Evolutionary conservation across 2,888 invertebrate species (phyloP).

Genomic region (Drosophila bunnanda): DNA sequence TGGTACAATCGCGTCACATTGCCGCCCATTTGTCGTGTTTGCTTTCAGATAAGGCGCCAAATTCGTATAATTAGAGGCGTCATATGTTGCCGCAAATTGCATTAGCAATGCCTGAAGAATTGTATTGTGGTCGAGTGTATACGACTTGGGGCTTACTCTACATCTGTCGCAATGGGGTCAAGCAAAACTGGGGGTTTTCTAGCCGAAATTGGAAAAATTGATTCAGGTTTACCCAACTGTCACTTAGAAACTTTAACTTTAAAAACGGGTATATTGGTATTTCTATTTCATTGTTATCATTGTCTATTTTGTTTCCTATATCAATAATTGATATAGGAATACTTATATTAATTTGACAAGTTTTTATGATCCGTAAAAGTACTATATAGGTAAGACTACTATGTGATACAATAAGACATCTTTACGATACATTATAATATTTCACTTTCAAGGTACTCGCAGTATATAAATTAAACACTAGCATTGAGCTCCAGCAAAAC

Average conservation of each 20-base stretch:
- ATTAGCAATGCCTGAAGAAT: slow-evolving; percentile 51
- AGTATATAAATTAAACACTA: background rate
- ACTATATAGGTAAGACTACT: no score
- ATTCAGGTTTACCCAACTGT: background rate
- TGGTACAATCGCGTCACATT: slow-evolving; percentile 51
- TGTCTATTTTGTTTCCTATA: no score
- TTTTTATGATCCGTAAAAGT: no score
- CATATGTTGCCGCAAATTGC: slow-evolving; percentile 70
- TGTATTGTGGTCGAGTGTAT: slow-evolving; percentile 9
- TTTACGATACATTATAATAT: background rate
- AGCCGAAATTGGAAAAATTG: background rate
- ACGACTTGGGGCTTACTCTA: slow-evolving; percentile 6
- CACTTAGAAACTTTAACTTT: background rate
- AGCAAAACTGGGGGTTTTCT: background rate
- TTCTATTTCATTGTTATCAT: no score
- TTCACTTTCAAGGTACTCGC: background rate
- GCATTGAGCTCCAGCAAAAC: background rate
- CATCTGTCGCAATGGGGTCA: background rate
- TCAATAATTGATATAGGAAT: no score
- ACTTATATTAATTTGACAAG: no score
- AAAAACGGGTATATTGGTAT: no score
- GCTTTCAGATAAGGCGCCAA: slow-evolving; percentile 73
- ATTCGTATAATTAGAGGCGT: slow-evolving; percentile 76
- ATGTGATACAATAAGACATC: background rate
- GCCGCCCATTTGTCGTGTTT: slow-evolving; percentile 74